These are phyloP conservation scores for Drosophila ogumai DNA, from an alignment of 1,140 invertebrate genomes.

Conservation along the genomic window DNA sequence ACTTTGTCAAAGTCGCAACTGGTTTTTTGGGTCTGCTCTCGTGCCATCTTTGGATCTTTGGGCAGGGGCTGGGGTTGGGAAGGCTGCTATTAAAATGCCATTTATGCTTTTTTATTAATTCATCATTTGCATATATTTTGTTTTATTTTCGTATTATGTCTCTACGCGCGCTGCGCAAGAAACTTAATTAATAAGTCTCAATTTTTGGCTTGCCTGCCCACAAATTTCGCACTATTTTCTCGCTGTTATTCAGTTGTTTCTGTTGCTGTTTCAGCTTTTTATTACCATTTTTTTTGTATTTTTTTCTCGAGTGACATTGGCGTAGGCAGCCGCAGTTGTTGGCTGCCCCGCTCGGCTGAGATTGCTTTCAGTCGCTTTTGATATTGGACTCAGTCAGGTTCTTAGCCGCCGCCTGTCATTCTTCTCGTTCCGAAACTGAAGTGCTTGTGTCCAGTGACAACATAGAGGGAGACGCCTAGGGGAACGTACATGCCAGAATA, in stretches of 20 bases:
- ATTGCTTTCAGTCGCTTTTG: slow-evolving; percentile 41
- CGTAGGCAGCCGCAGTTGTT: slow-evolving; percentile 64
- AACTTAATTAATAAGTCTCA: slow-evolving; percentile 81
- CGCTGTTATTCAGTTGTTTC: slow-evolving; percentile 19
- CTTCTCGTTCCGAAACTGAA: slow-evolving; percentile 36
- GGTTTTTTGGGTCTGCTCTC: slow-evolving; percentile 33
- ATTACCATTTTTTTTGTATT: slow-evolving; percentile 28
- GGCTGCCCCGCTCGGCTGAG: slow-evolving; percentile 20
- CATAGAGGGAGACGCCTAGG: slow-evolving; percentile 3
- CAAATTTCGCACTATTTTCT: slow-evolving; percentile 79
- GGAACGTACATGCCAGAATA: background rate
- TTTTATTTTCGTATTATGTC: slow-evolving; percentile 54
- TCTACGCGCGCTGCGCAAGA: slow-evolving; percentile 43
- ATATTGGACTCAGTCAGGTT: slow-evolving; percentile 73
- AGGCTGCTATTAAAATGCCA: slow-evolving; percentile 75
- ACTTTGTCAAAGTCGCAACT: slow-evolving; percentile 48
- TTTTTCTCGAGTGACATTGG: slow-evolving; percentile 64
- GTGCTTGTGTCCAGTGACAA: slow-evolving; percentile 31
- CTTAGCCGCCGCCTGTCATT: slow-evolving; percentile 70
- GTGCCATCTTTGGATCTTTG: slow-evolving; percentile 45
- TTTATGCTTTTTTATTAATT: slow-evolving; percentile 73
- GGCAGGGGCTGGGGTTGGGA: slow-evolving; percentile 8
- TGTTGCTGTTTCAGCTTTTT: slow-evolving; percentile 5
- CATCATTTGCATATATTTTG: slow-evolving; percentile 76
- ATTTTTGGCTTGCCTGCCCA: slow-evolving; percentile 74